Evolutionary conservation across 2,113 vertebrate genomes (phyloP).

Genomic region (Amblyornis subalaris): DNA sequence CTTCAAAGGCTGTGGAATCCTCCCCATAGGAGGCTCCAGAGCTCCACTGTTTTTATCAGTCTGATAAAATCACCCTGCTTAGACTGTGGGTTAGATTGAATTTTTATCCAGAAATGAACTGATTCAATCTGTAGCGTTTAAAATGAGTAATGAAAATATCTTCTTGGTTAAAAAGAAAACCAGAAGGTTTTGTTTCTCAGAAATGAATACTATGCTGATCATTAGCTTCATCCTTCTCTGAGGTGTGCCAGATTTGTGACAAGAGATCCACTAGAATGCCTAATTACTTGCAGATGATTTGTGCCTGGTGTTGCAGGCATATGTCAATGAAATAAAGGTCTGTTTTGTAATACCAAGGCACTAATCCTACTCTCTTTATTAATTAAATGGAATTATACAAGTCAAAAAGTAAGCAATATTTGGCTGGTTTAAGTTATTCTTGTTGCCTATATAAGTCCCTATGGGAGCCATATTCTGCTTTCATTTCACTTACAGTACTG

Average conservation of each 20-base stretch:
- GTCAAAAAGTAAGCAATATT: neutral
- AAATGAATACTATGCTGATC: neutral
- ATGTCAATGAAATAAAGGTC: neutral
- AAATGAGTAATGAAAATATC: neutral
- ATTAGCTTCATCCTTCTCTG: neutral
- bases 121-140: neutral
- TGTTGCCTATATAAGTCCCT: neutral
- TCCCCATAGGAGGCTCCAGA: neutral
- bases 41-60: neutral
- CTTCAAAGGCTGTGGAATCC: constrained; percentile 11
- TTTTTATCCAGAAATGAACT: neutral
- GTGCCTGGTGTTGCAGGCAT: neutral
- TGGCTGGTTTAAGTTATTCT: neutral
- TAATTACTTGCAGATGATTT: neutral
- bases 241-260: neutral
- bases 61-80: constrained; percentile 1
- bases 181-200: neutral
- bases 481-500: neutral
- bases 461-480: neutral
- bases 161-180: neutral
- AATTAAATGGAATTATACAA: constrained; percentile 1
- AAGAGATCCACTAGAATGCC: neutral
- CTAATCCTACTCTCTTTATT: neutral
- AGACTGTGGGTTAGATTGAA: neutral
- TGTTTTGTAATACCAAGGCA: neutral